Evolutionary conservation across 2,113 vertebrate species (phyloP), one percentile per base, ranked within the genome.

Genomic region (Acanthochromis polyacanthus): DNA sequence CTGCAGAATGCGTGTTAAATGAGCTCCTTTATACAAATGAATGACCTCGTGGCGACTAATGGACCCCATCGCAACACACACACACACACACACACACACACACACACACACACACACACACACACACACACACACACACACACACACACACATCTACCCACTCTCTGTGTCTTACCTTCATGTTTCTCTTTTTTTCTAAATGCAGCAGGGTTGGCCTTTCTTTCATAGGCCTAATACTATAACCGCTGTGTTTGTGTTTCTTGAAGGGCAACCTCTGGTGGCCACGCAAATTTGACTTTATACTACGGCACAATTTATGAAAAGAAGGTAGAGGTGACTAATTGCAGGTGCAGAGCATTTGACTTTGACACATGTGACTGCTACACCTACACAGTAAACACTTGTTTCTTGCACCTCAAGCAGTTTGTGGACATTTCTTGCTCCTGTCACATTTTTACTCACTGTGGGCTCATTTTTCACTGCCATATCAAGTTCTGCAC

Each of bases 41-140:
- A 78, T 67, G 63, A 87, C 66, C 63, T 69, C 75, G 80, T 55
- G 64, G 67, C 73, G 56, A 60, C 53, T 84, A 82, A 88, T 85
- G 79, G 59, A 81, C 69, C 81, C 30, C 2, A 14, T 45, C 59
- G 40, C 65, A 57, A 25, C 25, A 25, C 25, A 25, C 25, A 25
- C 25, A 25, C 25, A 25, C 25, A 25, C 25, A 25, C 25, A 25
- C 25, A 2, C 25, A 25, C 25, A 25, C 25, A 25, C 25, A 25
- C 25, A 25, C 25, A 25, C 25, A 25, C 25, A 25, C 25, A 25
- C 25, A 25, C 25, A 25, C 25, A 25, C 25, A 25, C 25, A 25
- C 25, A 25, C 25, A 25, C 25, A 25, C 25, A 25, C 25, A 25
- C 25, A 25, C 25, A 25, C 25, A 25, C 25, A 25, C 25, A 25